Conservation (phyloP, 2,113 vertebrate genomes). For the Numenius arquata region DNA sequence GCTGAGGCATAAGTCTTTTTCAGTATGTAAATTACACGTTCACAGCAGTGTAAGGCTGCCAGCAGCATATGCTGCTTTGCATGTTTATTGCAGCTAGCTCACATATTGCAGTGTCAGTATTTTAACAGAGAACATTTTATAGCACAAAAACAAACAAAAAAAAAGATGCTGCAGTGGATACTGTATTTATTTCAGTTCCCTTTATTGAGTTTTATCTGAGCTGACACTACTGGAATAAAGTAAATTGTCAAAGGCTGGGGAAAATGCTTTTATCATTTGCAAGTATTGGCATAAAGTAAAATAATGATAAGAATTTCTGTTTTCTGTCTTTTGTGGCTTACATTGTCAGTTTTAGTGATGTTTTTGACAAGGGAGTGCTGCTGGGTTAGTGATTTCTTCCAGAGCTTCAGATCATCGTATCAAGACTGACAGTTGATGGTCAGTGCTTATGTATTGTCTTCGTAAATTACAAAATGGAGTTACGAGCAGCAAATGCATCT, state of each 20-base stretch:
- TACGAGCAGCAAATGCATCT: background rate
- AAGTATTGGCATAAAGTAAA: slow-evolving; percentile 62
- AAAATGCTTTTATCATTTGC: slow-evolving; percentile 20
- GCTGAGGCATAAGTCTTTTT: background rate
- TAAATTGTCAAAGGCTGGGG: slow-evolving; percentile 40
- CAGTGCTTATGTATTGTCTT: slow-evolving; percentile 40
- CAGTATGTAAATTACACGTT: background rate
- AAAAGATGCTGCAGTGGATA: background rate
- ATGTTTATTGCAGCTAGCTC: background rate
- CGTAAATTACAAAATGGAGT: slow-evolving; percentile 17
- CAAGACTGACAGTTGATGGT: slow-evolving; percentile 56
- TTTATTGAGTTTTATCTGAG: slow-evolving; percentile 34
- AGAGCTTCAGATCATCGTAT: slow-evolving; percentile 53
- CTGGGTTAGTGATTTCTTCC: slow-evolving; percentile 62
- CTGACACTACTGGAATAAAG: slow-evolving; percentile 33
- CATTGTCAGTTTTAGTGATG: slow-evolving; percentile 52
- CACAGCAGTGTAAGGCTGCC: background rate
- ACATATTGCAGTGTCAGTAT: background rate
- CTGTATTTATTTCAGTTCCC: background rate
- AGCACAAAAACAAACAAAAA: background rate
- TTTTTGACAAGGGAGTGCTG: slow-evolving; percentile 72
- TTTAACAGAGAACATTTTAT: background rate
- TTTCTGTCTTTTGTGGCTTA: slow-evolving; percentile 67
- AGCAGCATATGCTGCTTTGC: background rate
- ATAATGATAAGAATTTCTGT: slow-evolving; percentile 61